Base-by-base conservation (phyloP, 2,888 invertebrate species). In the Chrysolina oricalcia region DNA sequence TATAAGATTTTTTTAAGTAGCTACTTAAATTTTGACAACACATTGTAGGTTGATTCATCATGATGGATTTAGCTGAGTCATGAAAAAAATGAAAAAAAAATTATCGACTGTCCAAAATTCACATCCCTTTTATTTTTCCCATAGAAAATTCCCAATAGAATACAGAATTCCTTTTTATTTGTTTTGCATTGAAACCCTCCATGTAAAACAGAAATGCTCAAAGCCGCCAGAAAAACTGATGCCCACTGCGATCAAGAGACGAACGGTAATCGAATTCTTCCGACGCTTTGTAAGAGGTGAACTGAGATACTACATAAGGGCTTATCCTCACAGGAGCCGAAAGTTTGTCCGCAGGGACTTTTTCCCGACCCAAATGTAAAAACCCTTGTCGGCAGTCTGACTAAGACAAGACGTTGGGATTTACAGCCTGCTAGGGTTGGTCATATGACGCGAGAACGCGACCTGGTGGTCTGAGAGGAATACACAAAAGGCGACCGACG, bases 391-490 rank as follows among this genome's bases (percentile, higher is more conserved):
- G 70, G 23, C 63, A 63, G 46, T 35, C 46, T 70, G 70, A 63
- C 59, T 63, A 63, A 43, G 35, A 35, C 48, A 48, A 63, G 63
- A 70, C 40, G 35, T 70, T 50, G 13, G 48, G 48, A 70, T 63
- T 63, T 48, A 70, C 63, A 48, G 35, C 48, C 70, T 48, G 11
- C 70, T 41, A 46, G 63, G 59, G 59, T 27, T 59, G 15, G 59
- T 19, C 35, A 13, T 59, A 15, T 27, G 35, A 27, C 35, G 15
- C n/a, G 35, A 5, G 3, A 19, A 17, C 8, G 3, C 13, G 10
- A 50, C 17, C n/a, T 50, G n/a, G 50, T 19, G 2, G 59, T 35
- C 35, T 59, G 27, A 27, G 23, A n/a, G 59, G 27, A 35, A 59
- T 59, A 13, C 15, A 27, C 35, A 59, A 59, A 9, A 8, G 27